phyloP scores from a whole-genome alignment of 2,797 vertebrate genomes.

The Ctenopoma kingsleyae region DNA sequence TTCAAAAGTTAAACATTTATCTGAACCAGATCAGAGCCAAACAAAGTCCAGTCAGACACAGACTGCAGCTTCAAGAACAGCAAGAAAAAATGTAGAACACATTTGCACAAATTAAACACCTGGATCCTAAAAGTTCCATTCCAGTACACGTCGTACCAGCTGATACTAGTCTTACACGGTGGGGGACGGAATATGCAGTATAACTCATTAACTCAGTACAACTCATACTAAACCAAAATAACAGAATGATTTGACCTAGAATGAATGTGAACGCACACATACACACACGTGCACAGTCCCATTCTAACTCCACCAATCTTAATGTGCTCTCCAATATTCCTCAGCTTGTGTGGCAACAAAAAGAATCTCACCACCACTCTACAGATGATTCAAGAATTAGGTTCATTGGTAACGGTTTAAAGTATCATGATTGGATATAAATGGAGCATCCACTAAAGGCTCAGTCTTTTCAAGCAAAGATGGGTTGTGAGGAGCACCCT shows the following conservation, averaged over 20 bases:
- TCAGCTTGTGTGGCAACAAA: conserved; percentile 62
- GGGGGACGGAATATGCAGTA: conserved; percentile 15
- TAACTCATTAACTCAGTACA: conserved; percentile 37
- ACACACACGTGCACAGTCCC: background rate
- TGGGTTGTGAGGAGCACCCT: no score
- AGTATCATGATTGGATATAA: no score
- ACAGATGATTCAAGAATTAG: background rate
- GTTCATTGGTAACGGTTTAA: no score
- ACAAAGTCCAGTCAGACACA: conserved; percentile 49
- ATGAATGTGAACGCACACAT: conserved; percentile 29
- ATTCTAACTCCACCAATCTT: conserved; percentile 26
- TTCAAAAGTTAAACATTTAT: conserved; percentile 71
- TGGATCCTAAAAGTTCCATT: conserved; percentile 31
- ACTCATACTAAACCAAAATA: no score
- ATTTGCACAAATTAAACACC: conserved; percentile 35
- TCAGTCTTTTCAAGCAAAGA: no score
- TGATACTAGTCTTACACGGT: conserved; percentile 13
- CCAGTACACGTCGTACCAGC: conserved; percentile 23
- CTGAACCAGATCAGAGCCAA: conserved; percentile 63
- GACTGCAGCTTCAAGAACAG: conserved; percentile 33
- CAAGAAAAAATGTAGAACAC: background rate
- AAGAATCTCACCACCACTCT: conserved; percentile 30
- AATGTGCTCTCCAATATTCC: conserved; percentile 31
- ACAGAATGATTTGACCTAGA: no score
- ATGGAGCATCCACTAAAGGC: no score